Evolutionary conservation across 2,113 vertebrate genomes (phyloP), one percentile per base, ranked within the genome.

Genomic region (Lophochroa leadbeateri): DNA sequence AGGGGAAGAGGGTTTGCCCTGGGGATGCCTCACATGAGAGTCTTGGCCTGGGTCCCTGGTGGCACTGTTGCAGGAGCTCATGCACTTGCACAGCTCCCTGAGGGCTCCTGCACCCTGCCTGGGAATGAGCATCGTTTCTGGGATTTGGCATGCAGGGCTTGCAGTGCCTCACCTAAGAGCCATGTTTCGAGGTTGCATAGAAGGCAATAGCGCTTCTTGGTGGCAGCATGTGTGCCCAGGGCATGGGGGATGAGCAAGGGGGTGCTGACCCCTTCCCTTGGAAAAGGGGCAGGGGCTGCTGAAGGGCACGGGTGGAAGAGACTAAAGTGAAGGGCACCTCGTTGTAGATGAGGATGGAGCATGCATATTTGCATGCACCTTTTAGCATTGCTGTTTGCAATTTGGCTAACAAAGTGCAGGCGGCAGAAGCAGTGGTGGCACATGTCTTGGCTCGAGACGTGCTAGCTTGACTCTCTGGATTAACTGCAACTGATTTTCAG

Each of bases 401-500:
- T 80, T 92, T 67, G 65, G 72, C 52, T 76, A 13, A 55, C 61
- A 53, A 76, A 39, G 37, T 21, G 52, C 35, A 11, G 49, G 63
- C 88, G 43, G 29, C 50, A n/a, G 74, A 77, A 64, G 67, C 6
- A 3, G 44, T 13, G 4, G 50, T 28, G 25, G 33, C 84, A 17
- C 37, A 3, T 31, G 7, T 69, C 81, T 37, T 75, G 47, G 47
- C 75, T 60, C 28, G 21, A 72, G 82, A 13, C 4, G 11, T 28
- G 71, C 58, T 68, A 29, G 71, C 61, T 82, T 64, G 94, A 27
- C 68, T 90, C 78, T 88, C 27, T 53, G 90, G 77, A 67, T 91
- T 78, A 80, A 80, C 25, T 60, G 58, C 1, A 13, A 67, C 84
- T 71, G 57, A 50, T 82, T 87, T 87, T 90, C 86, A 91, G 74